These are phyloP conservation scores for Lasioglossum zephyrum DNA, from an alignment of 2,888 invertebrate genomes.

Conservation along the genomic window DNA sequence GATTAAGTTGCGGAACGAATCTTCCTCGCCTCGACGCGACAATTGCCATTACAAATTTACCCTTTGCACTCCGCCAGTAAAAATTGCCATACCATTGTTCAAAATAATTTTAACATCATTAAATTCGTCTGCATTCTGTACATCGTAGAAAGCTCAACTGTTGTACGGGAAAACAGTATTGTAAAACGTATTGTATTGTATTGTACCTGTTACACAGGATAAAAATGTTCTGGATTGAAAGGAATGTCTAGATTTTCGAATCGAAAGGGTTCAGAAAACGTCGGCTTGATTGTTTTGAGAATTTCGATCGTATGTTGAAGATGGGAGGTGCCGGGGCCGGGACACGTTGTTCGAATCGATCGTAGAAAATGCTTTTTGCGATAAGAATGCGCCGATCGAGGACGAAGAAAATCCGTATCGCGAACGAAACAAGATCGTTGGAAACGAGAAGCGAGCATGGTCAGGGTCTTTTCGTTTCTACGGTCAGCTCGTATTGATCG, in stretches of 20 bases:
- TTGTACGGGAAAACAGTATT: too few relatives aligned
- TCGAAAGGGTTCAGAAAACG: too few relatives aligned
- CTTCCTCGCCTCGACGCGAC: background rate
- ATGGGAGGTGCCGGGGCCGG: background rate
- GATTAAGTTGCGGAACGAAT: background rate
- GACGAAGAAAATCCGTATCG: background rate
- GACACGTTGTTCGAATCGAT: background rate
- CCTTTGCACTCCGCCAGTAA: too few relatives aligned
- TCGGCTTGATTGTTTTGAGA: background rate
- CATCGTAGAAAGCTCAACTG: too few relatives aligned
- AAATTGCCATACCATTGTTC: too few relatives aligned
- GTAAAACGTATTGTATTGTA: too few relatives aligned
- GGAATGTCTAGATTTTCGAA: too few relatives aligned
- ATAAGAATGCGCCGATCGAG: background rate
- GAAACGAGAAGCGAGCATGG: conserved; percentile 10
- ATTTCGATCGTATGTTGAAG: background rate
- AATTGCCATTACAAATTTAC: background rate
- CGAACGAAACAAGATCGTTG: background rate
- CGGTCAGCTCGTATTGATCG: conserved; percentile 81
- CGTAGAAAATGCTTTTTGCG: background rate
- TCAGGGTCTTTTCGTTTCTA: conserved; percentile 64
- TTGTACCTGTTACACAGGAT: too few relatives aligned
- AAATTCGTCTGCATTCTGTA: too few relatives aligned
- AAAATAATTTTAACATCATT: too few relatives aligned
- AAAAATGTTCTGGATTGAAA: too few relatives aligned